Base-by-base conservation (phyloP, 2,888 invertebrate genomes). In the Heliconius cydno region DNA sequence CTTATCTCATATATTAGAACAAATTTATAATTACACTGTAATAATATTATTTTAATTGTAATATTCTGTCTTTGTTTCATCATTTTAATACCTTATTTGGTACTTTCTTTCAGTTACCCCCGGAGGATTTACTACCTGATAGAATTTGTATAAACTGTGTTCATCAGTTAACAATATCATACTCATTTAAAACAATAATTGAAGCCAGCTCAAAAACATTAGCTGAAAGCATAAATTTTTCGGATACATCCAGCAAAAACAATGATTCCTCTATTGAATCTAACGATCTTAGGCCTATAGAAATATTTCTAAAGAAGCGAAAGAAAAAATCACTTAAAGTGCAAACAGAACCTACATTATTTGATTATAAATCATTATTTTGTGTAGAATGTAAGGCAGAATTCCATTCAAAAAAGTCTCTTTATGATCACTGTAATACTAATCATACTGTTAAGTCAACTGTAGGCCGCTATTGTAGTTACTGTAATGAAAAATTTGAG, bases 401-500 rank as follows among this genome's bases (percentile, higher is more conserved):
- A 77, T 94, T 93, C 81, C 81, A 86, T 79, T 90, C 92, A 1
- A 83, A 87, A 0, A 89, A 89, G 81, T 83, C 86, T 4, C 84
- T 95, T 0, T 88, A 84, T 76, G 89, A 91, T 65, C 95, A 95
- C 82, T 95, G 94, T 79, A 81, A 80, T 6, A 89, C 84, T 19
- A 89, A 84, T 70, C 95, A 95, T 84, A 87, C 92, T 7, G 85
- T 88, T 0, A 93, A 92, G 83, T 91, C 88, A 10, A 73, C 84
- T 5, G 80, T 87, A 2, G 95, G 95, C 0, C 87, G 94, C 83
- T 92, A 92, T 80, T 95, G 95, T 86, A 91, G 94, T 71, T 95
- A 92, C 82, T 95, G 95, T 80, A 89, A 90, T 86, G 94, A 94
- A 82, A 94, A 92, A 80, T 95, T 95, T 87, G 92, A 93, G 72